Base-by-base conservation (phyloP, 2,888 invertebrate species). In the Andrena bucephala region DNA sequence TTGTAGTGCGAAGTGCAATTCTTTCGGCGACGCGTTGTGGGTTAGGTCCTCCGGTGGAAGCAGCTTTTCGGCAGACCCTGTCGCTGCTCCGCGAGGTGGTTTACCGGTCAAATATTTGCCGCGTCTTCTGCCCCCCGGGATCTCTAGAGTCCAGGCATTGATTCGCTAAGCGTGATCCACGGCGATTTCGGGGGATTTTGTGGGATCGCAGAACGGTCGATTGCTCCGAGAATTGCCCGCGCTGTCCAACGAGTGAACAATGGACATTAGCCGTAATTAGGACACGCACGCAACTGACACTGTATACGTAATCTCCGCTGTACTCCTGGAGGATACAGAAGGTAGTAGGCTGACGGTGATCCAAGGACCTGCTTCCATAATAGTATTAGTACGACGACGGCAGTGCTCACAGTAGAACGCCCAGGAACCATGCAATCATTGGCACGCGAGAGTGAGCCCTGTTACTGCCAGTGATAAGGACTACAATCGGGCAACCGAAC, bases 201-300 rank as follows among this genome's bases (percentile, higher is more conserved):
- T 24, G 24, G 57, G 4, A 10, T 57, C 33, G 8, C n/a, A 2
- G 33, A 20, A 7, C 65, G 77, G 63, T 85, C 81, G 73, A 84
- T 84, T 63, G 59, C 73, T 3, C 59, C 36, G 74, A 52, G 70
- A 74, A 69, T 69, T 50, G 59, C 57, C 69, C 8, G 29, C 27
- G 36, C 67, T 68, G 67, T 84, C 83, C 86, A 52, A 7, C 31
- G 70, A 70, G 77, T 36, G 77, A 83, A 87, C 89, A 88, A 82
- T 81, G 87, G 85, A 87, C 90, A 89, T 92, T 90, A 90, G 87
- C 88, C 83, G 84, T 86, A 88, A 91, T 91, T 90, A 91, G 92
- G 87, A 89, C 89, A 89, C 83, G 87, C 89, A 84, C 82, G 88
- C 89, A 84, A 90, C 86, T 84, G 89, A 89, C 88, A 87, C 75